Conservation (phyloP, 2,113 vertebrate genomes). For the Dicentrarchus labrax region DNA sequence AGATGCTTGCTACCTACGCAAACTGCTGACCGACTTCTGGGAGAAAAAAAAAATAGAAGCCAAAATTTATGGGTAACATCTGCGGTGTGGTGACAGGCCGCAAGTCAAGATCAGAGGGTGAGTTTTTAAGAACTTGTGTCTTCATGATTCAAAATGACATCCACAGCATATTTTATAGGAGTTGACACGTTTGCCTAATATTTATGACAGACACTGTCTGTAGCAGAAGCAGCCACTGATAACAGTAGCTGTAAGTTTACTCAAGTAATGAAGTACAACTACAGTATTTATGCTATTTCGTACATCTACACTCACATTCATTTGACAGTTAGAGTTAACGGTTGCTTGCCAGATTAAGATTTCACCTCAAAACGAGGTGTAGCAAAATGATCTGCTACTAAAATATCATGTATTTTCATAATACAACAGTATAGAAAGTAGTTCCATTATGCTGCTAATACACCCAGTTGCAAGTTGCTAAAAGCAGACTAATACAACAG, state of each 20-base stretch:
- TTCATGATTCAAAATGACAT: slow-evolving; percentile 58
- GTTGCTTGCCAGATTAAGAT: neutral
- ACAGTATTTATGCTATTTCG: neutral
- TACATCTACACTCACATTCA: neutral
- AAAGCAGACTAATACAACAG: neutral
- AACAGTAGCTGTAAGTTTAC: neutral
- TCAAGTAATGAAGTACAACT: neutral
- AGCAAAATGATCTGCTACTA: neutral
- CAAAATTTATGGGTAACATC: slow-evolving; percentile 47
- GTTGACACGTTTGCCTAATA: slow-evolving; percentile 27
- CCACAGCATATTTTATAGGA: slow-evolving; percentile 30
- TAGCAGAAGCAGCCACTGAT: neutral
- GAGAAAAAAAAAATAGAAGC: neutral
- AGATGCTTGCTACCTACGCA: slow-evolving; percentile 18
- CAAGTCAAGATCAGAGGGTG: slow-evolving; percentile 54
- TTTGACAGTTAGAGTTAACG: neutral
- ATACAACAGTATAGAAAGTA: neutral
- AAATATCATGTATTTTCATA: neutral
- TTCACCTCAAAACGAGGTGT: neutral
- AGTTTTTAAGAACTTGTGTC: slow-evolving; percentile 31
- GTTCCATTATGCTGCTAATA: too few species aligned
- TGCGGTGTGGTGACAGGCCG: slow-evolving; percentile 39
- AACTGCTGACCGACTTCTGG: slow-evolving; percentile 30
- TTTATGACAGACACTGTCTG: slow-evolving; percentile 26
- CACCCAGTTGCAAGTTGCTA: neutral